Conservation (phyloP, 2,113 vertebrate species). For the Chelonoidis abingdonii region DNA sequence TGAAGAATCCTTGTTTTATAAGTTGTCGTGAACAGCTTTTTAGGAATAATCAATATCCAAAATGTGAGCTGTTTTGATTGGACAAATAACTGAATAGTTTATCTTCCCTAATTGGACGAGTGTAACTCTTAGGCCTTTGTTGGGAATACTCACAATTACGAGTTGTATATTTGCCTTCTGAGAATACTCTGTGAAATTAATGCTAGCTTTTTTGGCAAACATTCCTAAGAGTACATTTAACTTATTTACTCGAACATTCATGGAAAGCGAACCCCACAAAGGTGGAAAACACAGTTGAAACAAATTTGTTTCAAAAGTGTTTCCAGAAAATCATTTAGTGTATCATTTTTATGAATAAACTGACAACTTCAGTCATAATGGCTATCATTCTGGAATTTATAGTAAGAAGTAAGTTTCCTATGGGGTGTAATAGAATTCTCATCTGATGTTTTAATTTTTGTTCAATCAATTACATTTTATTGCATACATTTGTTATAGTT, state of each 20-base stretch:
- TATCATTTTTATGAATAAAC: not conserved
- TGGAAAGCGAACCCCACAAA: fast-evolving
- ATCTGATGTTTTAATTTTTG: not conserved
- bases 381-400: not conserved
- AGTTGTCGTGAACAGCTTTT: not conserved
- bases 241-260: not conserved
- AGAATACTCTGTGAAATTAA: not conserved
- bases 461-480: not conserved
- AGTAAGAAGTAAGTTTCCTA: not conserved
- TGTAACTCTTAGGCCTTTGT: slow-evolving; percentile 34
- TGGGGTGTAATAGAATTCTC: not conserved
- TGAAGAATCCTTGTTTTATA: slow-evolving; percentile 61
- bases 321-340: too few species aligned
- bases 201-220: not conserved
- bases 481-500: not conserved
- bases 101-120: slow-evolving; percentile 8
- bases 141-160: not conserved
- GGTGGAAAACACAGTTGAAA: not conserved
- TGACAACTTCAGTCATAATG: not conserved
- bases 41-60: slow-evolving; percentile 20
- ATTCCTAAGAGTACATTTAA: not conserved
- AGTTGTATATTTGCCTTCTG: not conserved
- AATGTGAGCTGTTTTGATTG: slow-evolving; percentile 11
- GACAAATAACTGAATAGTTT: not conserved
- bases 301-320: not conserved